Base-by-base conservation (phyloP, 2,797 vertebrate species). In the Pempheris klunzingeri region DNA sequence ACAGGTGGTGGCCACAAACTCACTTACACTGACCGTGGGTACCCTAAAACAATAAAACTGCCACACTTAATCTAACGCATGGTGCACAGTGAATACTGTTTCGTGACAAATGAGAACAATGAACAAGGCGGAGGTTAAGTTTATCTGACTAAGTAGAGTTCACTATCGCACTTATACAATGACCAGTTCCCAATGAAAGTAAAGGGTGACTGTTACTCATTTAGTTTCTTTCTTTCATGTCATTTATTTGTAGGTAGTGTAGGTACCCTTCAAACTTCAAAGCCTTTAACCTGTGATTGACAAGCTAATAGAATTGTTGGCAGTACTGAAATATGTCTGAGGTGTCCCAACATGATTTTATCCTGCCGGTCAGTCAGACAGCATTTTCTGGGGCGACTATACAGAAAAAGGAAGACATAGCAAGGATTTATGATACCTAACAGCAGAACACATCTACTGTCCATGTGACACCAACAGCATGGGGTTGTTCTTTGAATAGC, bases 381-480 rank as follows among this genome's bases (percentile, higher is more conserved):
- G 9, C 14, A 26, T 22, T n/a, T 30, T 53, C 38, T 68, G 7
- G 32, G 18, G 17, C 20, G 3, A 32, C 14, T 32, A 20, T 10
- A 47, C 39, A 34, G 32, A 9, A 58, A 47, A 28, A 52, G 50
- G 28, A 11, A 13, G 14, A 32, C 4, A 28, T 32, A 65, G 39
- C 8, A 68, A n/a, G n/a, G 30, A 67, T 32, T 55, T n/a, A 61
- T 8, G n/a, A 57, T 12, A 36, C 13, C 18, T 14, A 50, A 63
- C 77, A 68, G 44, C 34, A 24, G 9, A 7, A 46, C 50, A 70
- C 59, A 32, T 32, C 30, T 32, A 32, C 6, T 4, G 3, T 3
- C 6, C 30, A 54, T 5, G 2, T 22, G 46, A 67, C 30, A 74
- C 66, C 60, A 61, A 53, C 59, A 64, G 80, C 53, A 44, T 36